These are phyloP conservation scores for Pararge aegeria DNA, from an alignment of 1,140 invertebrate genomes.

Conservation along the genomic window DNA sequence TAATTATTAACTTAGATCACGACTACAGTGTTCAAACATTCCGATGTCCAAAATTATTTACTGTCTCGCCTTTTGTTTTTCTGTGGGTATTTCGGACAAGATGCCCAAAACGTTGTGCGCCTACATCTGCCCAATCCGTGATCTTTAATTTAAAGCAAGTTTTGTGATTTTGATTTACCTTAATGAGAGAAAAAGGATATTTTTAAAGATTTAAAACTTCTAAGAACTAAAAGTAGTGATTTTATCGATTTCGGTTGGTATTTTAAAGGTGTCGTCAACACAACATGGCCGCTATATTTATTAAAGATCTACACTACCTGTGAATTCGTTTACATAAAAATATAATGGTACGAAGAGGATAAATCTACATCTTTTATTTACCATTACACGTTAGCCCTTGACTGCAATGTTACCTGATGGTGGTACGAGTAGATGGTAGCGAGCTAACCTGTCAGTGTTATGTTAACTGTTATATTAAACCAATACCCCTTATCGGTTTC, in stretches of 20 bases:
- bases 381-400: no score
- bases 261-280: no score
- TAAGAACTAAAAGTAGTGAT: background rate
- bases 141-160: constrained; percentile 19
- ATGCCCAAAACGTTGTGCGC: constrained; percentile 30
- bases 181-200: constrained; percentile 7
- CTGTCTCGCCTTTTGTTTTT: constrained; percentile 33
- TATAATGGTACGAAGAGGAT: no score
- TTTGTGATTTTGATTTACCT: constrained; percentile 6
- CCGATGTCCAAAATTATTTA: constrained; percentile 36
- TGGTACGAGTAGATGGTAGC: no score
- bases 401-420: no score
- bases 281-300: no score
- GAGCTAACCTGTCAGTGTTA: no score
- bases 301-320: no score
- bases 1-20: constrained; percentile 41
- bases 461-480: no score
- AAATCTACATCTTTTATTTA: no score
- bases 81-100: constrained; percentile 12
- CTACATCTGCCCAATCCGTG: constrained; percentile 23
- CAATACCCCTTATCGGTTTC: no score
- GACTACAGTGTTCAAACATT: constrained; percentile 35
- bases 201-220: background rate
- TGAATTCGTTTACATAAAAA: no score
- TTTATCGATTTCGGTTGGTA: background rate